phyloP scores from a whole-genome alignment of 2,797 vertebrate genomes.

The Chrosomus eos region DNA sequence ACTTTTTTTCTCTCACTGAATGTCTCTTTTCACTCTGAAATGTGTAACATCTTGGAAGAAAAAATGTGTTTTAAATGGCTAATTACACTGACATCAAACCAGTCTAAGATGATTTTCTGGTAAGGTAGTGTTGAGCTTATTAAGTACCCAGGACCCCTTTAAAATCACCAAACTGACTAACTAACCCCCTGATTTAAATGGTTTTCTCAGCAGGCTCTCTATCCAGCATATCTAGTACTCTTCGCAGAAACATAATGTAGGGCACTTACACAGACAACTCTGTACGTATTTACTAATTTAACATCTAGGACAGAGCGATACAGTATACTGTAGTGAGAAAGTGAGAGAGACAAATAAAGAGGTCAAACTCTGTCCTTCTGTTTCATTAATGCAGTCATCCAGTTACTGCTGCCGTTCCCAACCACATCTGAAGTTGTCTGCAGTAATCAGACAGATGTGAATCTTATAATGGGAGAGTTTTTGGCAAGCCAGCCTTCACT shows the following conservation, averaged over 20 bases:
- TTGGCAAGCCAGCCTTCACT: slow-evolving; percentile 9
- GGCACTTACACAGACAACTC: background rate
- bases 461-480: background rate
- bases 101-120: background rate
- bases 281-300: background rate
- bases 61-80: background rate
- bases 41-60: background rate
- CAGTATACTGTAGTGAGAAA: slow-evolving; percentile 6
- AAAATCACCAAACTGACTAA: background rate
- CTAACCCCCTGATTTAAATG: background rate
- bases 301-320: background rate
- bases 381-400: slow-evolving; percentile 10
- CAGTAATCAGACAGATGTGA: slow-evolving; percentile 40
- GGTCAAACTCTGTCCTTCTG: slow-evolving; percentile 7
- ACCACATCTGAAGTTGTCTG: slow-evolving; percentile 20
- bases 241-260: background rate
- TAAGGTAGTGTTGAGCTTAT: background rate
- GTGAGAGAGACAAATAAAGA: slow-evolving; percentile 5
- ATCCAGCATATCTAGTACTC: background rate
- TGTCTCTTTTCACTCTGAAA: slow-evolving; percentile 2
- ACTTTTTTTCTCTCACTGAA: background rate
- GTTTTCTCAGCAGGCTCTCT: background rate
- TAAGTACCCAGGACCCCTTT: background rate
- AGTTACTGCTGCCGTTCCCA: background rate
- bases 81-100: background rate